Base-by-base conservation (phyloP, 2,888 invertebrate genomes). In the Punctoribates punctum region DNA sequence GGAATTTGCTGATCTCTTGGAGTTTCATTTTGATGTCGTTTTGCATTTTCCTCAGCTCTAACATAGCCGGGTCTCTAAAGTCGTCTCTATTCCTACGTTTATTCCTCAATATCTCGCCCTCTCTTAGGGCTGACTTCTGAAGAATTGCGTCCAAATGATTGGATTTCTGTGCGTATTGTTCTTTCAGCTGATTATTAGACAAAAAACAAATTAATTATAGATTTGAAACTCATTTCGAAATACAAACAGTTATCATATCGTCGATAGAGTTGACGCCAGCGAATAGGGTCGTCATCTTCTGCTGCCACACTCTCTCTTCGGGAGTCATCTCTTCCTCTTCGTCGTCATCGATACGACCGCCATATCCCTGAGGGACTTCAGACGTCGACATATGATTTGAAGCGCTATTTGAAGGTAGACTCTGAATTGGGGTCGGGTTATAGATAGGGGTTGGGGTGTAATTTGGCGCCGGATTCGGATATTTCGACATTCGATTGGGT, bases 21-120 rank as follows among this genome's bases (percentile, higher is more conserved):
- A 75, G 25, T 51, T 46, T 67, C 9, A 29, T n/a, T 51, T 72
- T 60, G 23, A 70, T 51, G 51, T 75, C 75, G 17, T 48, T 15
- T 34, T 54, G 67, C 4, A 75, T 46, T 25, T 13, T 17, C 20
- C 34, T 25, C 48, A 48, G 25, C 23, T 75, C 75, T 8, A 48
- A 9, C 65, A 60, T 29, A 9, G 27, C n/a, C n/a, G 67, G 75
- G 48, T 70, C 48, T 48, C 34, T 65, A 15, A n/a, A 38, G 42
- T 34, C 25, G 6, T 54, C 57, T 46, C 72, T 29, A 34, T 65
- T 38, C 5, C 65, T 5, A 2, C 34, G 5, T 27, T 65, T 65
- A 38, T 65, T 38, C n/a, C 65, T 34, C 27, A 65, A 38, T n/a
- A 65, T 65, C 38, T 65, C 65, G 4, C 65, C 65, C 27, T 65